Conservation (phyloP, 1,140 invertebrate species). For the Ostrea edulis region DNA sequence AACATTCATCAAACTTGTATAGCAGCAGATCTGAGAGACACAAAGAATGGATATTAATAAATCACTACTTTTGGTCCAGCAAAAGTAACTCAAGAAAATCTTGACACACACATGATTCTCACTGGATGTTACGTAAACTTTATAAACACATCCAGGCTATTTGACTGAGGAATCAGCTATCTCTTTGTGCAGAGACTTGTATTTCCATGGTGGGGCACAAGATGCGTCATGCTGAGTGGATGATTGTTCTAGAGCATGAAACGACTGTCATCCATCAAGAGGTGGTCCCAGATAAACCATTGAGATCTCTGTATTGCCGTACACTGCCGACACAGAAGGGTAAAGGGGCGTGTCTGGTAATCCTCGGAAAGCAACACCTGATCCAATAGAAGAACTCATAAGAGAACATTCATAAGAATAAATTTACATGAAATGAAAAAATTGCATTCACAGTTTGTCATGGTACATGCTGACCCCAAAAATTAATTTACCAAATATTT, state of each 20-base stretch:
- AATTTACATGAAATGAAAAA: not conserved
- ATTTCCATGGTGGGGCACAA: not conserved
- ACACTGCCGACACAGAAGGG: constrained; percentile 97
- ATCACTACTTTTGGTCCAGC: constrained; percentile 31
- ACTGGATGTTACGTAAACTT: not conserved
- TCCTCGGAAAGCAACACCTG: constrained; percentile 95
- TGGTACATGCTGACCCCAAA: no score
- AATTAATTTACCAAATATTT: no score
- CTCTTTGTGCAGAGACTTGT: not conserved
- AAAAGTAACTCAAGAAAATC: constrained; percentile 22
- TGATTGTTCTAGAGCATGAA: not conserved
- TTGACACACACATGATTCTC: constrained; percentile 2
- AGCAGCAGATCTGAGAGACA: constrained; percentile 11
- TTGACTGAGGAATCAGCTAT: not conserved
- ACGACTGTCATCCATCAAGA: constrained; percentile 86
- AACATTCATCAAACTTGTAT: not conserved
- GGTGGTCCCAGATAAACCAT: constrained; percentile 99
- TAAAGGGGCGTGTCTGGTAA: constrained; percentile 96
- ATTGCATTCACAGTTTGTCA: not conserved
- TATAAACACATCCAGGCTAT: not conserved
- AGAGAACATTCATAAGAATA: not conserved
- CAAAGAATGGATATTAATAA: constrained; percentile 6
- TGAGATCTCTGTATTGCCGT: constrained; percentile 99
- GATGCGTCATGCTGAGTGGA: not conserved
- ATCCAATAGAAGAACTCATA: constrained; percentile 51